These are phyloP conservation scores for Tineola bisselliella DNA, from an alignment of 2,888 invertebrate genomes.

Conservation along the genomic window DNA sequence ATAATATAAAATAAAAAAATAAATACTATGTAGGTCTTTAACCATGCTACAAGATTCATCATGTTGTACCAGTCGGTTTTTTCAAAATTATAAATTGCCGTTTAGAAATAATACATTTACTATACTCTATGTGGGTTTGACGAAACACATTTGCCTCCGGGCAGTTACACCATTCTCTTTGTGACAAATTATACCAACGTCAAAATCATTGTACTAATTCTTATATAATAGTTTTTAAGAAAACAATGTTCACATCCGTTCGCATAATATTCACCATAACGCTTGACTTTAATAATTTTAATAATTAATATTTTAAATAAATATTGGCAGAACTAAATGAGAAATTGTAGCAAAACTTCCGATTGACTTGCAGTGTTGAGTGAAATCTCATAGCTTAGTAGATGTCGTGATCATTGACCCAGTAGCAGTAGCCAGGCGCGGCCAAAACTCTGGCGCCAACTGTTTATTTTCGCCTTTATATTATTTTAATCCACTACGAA, in stretches of 20 bases:
- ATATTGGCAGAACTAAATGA: no score
- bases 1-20: no score
- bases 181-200: slow-evolving; percentile 1
- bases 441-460: slow-evolving; percentile 20
- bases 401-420: slow-evolving; percentile 11
- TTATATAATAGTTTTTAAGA: neutral
- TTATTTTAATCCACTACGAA: slow-evolving; percentile 49
- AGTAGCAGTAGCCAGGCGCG: slow-evolving; percentile 14
- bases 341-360: neutral
- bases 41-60: no score
- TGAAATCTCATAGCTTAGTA: neutral
- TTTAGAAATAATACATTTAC: neutral
- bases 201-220: neutral
- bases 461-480: slow-evolving; percentile 39
- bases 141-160: neutral
- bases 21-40: no score
- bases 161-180: neutral
- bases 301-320: no score
- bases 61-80: no score
- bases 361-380: neutral
- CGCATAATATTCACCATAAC: no score
- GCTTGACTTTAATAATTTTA: no score
- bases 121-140: neutral
- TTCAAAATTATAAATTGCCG: neutral
- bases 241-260: no score